Percentiles rank a stretch among this genome's conserved stretches.
These are phyloP conservation scores for Rhagonycha fulva DNA, from an alignment of 2,888 invertebrate species.

Conservation along the genomic window DNA sequence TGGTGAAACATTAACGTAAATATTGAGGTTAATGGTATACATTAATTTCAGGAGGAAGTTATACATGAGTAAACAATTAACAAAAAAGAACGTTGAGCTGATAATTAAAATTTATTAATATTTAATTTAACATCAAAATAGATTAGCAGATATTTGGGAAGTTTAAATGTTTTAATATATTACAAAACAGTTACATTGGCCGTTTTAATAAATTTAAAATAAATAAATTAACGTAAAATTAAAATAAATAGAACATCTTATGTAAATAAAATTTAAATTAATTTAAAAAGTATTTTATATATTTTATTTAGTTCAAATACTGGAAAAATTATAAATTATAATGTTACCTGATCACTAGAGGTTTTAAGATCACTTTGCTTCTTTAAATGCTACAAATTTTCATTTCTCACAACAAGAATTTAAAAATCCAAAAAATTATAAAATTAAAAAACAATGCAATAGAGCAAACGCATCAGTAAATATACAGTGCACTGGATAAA, in stretches of 20 bases:
- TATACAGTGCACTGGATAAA: slow-evolving; percentile 1
- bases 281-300: too few species aligned
- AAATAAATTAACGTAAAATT: background rate
- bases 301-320: too few species aligned
- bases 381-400: background rate
- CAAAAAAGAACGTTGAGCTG: background rate
- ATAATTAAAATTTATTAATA: background rate
- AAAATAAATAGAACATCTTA: background rate
- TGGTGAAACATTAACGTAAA: background rate
- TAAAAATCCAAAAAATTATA: background rate
- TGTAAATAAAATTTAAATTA: too few species aligned
- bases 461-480: background rate
- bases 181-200: background rate
- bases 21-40: background rate
- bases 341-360: background rate
- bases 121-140: background rate
- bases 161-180: background rate
- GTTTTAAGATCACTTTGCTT: background rate
- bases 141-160: background rate
- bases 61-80: background rate
- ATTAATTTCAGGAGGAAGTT: background rate
- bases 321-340: background rate
- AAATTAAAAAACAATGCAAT: background rate
- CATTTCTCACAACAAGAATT: background rate
- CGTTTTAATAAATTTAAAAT: background rate